These are phyloP conservation scores for Zeugodacus cucurbitae DNA, from an alignment of 1,140 invertebrate genomes.

Conservation along the genomic window DNA sequence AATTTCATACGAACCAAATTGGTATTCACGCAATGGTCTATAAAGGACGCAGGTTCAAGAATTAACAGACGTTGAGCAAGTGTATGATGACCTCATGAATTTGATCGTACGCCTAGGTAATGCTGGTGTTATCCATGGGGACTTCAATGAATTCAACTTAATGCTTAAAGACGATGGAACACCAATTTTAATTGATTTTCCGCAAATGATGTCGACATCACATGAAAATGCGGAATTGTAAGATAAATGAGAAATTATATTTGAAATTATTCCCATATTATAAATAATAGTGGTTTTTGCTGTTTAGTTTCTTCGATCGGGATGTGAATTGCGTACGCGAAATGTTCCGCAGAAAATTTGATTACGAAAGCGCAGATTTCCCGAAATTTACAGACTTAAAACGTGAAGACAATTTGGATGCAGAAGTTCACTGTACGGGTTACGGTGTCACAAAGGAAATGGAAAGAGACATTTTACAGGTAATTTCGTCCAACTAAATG, in stretches of 20 bases:
- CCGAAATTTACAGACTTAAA: conserved; percentile 90
- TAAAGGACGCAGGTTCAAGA: conserved; percentile 83
- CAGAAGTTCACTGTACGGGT: conserved; percentile 90
- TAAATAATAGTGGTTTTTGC: neutral
- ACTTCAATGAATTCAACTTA: conserved; percentile 99
- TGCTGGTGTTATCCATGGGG: conserved; percentile 97
- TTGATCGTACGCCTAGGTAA: conserved; percentile 91
- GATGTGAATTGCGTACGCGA: conserved; percentile 94
- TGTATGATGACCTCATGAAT: conserved; percentile 97
- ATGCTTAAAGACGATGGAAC: conserved; percentile 86
- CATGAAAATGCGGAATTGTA: conserved; percentile 93
- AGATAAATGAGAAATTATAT: too few relatives aligned
- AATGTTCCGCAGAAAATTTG: conserved; percentile 93
- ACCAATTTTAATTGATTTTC: conserved; percentile 96
- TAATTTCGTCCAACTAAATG: conserved; percentile 50
- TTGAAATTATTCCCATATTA: neutral
- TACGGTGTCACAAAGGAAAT: conserved; percentile 91
- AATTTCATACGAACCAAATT: neutral
- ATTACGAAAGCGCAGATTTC: conserved; percentile 88
- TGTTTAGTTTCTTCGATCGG: conserved; percentile 87
- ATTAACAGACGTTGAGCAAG: conserved; percentile 78
- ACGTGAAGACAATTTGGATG: conserved; percentile 85
- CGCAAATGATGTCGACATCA: conserved; percentile 97
- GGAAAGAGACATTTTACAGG: conserved; percentile 76
- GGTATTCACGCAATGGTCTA: neutral